Percentiles rank a stretch among this genome's conserved stretches.
Conservation (phyloP, 1,140 invertebrate species). For the Microplitis mediator region DNA sequence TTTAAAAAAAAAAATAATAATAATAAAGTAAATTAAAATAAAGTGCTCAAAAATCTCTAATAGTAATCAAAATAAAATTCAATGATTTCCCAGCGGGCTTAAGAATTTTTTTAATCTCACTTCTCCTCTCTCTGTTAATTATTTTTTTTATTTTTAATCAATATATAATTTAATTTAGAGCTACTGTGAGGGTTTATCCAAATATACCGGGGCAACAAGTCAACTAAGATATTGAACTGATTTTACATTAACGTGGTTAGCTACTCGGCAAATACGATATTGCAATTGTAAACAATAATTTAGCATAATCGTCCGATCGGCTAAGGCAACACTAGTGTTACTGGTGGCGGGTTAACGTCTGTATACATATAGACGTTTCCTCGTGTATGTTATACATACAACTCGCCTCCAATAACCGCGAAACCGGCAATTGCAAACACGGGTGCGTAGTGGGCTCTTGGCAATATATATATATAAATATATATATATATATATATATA, state of each 20-base stretch:
- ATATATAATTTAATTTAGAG: no score
- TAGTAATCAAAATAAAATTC: constrained; percentile 4
- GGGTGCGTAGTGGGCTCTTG: constrained; percentile 13
- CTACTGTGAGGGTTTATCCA: no score
- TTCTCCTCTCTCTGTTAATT: no score
- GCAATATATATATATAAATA: neutral
- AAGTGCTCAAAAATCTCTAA: neutral
- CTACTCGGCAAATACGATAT: constrained; percentile 30
- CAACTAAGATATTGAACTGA: no score
- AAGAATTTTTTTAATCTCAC: no score
- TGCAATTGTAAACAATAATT: constrained; percentile 35
- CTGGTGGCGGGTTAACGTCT: neutral
- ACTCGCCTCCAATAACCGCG: constrained; percentile 36
- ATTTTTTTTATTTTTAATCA: no score
- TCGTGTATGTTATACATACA: constrained; percentile 9
- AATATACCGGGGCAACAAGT: no score
- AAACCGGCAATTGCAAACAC: constrained; percentile 38
- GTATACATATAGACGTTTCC: neutral
- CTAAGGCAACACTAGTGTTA: neutral
- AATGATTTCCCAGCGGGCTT: no score
- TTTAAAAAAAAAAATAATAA: neutral
- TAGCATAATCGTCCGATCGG: constrained; percentile 36
- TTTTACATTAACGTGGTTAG: constrained; percentile 8
- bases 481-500: no score
- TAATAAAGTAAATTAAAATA: neutral